These are phyloP conservation scores for Eupeodes latifasciatus DNA, from an alignment of 2,888 invertebrate genomes.

Conservation along the genomic window DNA sequence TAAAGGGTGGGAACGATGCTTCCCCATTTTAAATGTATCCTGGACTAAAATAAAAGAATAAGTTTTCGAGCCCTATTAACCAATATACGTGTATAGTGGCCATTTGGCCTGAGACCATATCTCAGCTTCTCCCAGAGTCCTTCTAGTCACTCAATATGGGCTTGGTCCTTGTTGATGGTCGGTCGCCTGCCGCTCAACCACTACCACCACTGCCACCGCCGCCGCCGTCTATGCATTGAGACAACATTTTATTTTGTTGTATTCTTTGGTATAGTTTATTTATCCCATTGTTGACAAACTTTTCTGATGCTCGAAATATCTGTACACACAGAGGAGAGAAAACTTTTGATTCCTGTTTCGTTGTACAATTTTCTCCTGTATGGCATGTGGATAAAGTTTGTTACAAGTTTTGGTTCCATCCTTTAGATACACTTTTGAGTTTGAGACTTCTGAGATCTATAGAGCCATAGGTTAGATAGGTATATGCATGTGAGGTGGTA, in stretches of 20 bases:
- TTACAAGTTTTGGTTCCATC: slow-evolving; percentile 42
- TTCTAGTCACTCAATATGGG: slow-evolving; percentile 15
- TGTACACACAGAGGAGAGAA: slow-evolving; percentile 40
- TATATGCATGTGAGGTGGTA: background rate
- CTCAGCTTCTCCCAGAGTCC: background rate
- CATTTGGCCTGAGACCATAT: background rate
- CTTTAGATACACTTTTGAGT: slow-evolving; percentile 42
- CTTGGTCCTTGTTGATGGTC: background rate
- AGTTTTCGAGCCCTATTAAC: slow-evolving; percentile 13
- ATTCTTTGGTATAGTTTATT: background rate
- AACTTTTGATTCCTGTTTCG: slow-evolving; percentile 57
- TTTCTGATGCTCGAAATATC: slow-evolving; percentile 52
- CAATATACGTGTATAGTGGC: background rate
- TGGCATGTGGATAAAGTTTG: slow-evolving; percentile 38
- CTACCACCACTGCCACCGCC: background rate
- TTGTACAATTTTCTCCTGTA: slow-evolving; percentile 40
- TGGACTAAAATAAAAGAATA: slow-evolving; percentile 1
- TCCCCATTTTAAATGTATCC: background rate
- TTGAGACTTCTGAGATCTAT: background rate
- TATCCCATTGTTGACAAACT: slow-evolving; percentile 64
- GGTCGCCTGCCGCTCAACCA: no score
- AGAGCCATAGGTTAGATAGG: background rate
- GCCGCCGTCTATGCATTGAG: background rate
- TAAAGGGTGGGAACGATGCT: background rate
- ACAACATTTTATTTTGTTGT: background rate